phyloP scores from a whole-genome alignment of 2,797 vertebrate genomes.

The Esox lucius region DNA sequence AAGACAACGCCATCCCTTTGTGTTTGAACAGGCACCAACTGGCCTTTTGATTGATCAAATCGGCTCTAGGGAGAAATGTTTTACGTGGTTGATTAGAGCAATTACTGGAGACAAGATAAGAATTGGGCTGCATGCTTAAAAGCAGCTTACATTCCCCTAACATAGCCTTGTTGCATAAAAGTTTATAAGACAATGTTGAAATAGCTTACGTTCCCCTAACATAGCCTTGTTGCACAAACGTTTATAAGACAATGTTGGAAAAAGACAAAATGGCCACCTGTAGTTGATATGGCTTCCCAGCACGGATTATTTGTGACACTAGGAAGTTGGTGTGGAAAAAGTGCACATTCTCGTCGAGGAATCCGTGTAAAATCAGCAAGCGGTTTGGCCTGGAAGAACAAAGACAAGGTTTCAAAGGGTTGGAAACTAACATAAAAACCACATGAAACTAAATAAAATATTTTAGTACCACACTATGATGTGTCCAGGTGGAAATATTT shows the following conservation, averaged over 20 bases:
- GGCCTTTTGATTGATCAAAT: too few relatives aligned
- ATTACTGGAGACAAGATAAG: too few relatives aligned
- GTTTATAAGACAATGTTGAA: background rate
- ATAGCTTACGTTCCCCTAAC: too few relatives aligned
- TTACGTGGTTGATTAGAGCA: too few relatives aligned
- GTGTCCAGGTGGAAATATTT: background rate
- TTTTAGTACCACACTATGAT: too few relatives aligned
- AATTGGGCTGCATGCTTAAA: too few relatives aligned
- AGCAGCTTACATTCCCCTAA: too few relatives aligned
- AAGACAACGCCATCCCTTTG: background rate
- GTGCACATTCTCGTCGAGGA: slow-evolving; percentile 98
- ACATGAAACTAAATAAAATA: background rate
- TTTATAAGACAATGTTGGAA: background rate
- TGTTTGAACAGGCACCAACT: too few relatives aligned
- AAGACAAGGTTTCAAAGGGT: background rate
- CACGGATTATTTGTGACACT: slow-evolving; percentile 96
- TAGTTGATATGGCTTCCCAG: slow-evolving; percentile 97
- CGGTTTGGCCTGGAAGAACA: slow-evolving; percentile 85
- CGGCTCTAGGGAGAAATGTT: too few relatives aligned
- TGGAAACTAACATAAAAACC: background rate
- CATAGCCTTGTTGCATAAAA: too few relatives aligned
- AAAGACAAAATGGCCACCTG: slow-evolving; percentile 75
- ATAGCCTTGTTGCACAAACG: too few relatives aligned
- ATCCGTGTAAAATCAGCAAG: slow-evolving; percentile 95
- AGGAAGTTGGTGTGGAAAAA: slow-evolving; percentile 99